Evolutionary conservation across 2,888 invertebrate species (phyloP).

Genomic region (Drosophila lacicola): DNA sequence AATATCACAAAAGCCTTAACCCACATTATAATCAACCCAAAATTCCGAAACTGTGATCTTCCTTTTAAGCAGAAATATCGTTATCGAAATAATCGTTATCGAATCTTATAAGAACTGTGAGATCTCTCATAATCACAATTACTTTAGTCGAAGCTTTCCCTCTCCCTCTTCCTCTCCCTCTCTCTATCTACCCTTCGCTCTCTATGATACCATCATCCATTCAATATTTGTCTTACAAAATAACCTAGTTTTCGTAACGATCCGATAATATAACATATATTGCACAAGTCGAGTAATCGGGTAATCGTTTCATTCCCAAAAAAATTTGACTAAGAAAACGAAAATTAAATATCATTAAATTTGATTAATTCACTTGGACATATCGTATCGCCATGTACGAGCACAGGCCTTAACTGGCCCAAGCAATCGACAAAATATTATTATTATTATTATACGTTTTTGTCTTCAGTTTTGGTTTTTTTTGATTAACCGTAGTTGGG

Average conservation of each 20-base stretch:
- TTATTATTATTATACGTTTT: conserved; percentile 17
- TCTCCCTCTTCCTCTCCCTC: neutral
- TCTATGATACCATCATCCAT: conserved; percentile 24
- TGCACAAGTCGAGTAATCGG: conserved; percentile 47
- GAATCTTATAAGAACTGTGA: neutral
- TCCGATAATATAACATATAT: conserved; percentile 50
- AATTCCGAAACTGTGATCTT: neutral
- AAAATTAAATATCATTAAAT: conserved; percentile 80
- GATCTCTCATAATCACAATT: conserved; percentile 5
- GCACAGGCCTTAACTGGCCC: conserved; percentile 19
- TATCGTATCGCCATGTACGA: conserved; percentile 55
- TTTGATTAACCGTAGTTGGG: conserved; percentile 61
- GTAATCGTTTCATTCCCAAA: conserved; percentile 5
- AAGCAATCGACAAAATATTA: conserved; percentile 35
- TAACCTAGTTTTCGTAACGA: conserved; percentile 39
- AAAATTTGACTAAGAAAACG: conserved; percentile 34
- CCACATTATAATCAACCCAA: too few relatives aligned
- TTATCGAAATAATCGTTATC: neutral
- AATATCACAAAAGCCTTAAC: too few relatives aligned
- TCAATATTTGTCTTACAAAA: conserved; percentile 28
- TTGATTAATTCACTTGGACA: conserved; percentile 76
- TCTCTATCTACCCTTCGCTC: neutral
- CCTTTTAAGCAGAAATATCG: neutral
- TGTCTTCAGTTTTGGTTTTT: neutral
- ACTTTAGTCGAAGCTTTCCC: neutral